phyloP scores from a whole-genome alignment of 2,888 invertebrate genomes.

The Phortica okadai region DNA sequence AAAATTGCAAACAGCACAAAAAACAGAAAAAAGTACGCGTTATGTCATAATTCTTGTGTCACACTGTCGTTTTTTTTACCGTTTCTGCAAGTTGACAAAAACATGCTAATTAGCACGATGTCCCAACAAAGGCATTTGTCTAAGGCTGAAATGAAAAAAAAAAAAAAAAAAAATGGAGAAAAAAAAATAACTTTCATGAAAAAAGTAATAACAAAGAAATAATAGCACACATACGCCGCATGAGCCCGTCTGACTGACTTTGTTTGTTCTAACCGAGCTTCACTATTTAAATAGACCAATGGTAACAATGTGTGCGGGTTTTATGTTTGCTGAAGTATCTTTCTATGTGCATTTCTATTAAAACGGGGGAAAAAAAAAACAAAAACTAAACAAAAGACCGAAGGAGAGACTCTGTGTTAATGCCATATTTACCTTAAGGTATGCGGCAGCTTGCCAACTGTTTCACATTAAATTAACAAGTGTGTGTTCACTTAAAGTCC shows the following conservation, averaged over 20 bases:
- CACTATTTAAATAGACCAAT: conserved; percentile 10
- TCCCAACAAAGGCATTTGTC: conserved; percentile 17
- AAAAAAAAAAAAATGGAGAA: background rate
- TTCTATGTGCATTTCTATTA: background rate
- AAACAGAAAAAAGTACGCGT: background rate
- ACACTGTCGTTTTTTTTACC: background rate
- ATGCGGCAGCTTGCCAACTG: conserved; percentile 26
- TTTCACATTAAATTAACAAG: background rate
- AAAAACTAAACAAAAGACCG: too few relatives aligned
- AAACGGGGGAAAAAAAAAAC: background rate
- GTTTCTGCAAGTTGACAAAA: conserved; percentile 10
- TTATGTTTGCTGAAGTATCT: conserved; percentile 8
- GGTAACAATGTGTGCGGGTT: conserved; percentile 5
- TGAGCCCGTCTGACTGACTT: conserved; percentile 1
- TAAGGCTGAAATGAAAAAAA: background rate
- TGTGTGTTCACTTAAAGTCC: too few relatives aligned
- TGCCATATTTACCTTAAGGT: conserved; percentile 23
- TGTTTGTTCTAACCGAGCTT: conserved; percentile 11
- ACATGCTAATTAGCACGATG: conserved; percentile 16
- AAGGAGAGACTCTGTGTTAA: background rate
- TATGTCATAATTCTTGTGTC: background rate
- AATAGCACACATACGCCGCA: conserved; percentile 17
- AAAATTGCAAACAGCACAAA: conserved; percentile 1
- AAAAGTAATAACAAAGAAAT: conserved; percentile 1
- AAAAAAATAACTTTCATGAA: background rate